Percentiles rank a stretch among this genome's conserved stretches.
Conservation (phyloP, 2,113 vertebrate species). For the Ornithorhynchus anatinus region DNA sequence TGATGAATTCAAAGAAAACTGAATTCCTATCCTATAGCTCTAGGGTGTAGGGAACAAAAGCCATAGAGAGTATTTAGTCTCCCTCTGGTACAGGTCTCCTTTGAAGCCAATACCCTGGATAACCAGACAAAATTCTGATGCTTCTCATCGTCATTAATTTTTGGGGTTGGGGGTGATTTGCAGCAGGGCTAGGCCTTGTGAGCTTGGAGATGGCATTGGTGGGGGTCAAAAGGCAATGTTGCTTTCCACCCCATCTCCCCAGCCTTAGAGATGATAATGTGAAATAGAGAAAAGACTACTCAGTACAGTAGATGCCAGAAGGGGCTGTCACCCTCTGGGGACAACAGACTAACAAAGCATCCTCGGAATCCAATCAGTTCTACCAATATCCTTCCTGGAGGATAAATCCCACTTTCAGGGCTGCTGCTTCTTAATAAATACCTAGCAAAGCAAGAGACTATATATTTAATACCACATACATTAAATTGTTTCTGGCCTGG, state of each 20-base stretch:
- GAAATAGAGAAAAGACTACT: background rate
- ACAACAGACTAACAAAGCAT: background rate
- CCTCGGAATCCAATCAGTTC: background rate
- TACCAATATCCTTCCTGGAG: background rate
- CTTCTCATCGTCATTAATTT: too few relatives aligned
- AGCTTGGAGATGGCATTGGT: background rate
- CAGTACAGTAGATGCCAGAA: background rate
- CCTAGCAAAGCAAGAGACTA: background rate
- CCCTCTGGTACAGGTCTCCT: too few relatives aligned
- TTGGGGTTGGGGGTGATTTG: too few relatives aligned
- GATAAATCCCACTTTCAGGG: background rate
- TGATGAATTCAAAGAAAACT: too few relatives aligned
- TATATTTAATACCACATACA: background rate
- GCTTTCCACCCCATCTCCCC: background rate
- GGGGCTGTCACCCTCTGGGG: background rate
- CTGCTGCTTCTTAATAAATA: background rate
- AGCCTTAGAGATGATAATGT: background rate
- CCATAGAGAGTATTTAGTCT: too few relatives aligned
- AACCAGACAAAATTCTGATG: too few relatives aligned
- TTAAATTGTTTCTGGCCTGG: slow-evolving; percentile 30
- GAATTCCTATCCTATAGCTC: too few relatives aligned
- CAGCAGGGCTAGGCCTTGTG: background rate
- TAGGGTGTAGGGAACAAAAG: too few relatives aligned
- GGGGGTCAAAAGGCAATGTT: too few relatives aligned
- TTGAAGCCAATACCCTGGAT: too few relatives aligned